Percentiles rank a stretch among this genome's conserved stretches.
Conservation (phyloP, 2,888 invertebrate species). For the Iselma pallidipennis region DNA sequence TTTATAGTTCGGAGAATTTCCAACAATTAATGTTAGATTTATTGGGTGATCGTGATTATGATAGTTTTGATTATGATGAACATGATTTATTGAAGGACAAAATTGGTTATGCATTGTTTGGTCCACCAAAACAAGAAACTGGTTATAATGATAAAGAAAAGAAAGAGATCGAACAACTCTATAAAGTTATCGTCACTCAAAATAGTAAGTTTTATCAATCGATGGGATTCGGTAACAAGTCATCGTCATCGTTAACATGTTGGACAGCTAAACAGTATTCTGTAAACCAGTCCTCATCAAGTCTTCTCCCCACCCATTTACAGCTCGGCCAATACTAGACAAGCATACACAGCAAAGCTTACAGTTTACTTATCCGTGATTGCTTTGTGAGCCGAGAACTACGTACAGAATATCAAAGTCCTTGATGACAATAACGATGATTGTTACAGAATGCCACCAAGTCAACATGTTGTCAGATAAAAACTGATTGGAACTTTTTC, state of each 20-base stretch:
- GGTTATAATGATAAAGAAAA: slow-evolving; percentile 48
- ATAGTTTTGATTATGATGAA: slow-evolving; percentile 59
- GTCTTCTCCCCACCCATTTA: too few relatives aligned
- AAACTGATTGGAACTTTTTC: neutral
- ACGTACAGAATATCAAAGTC: too few relatives aligned
- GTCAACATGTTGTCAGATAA: too few relatives aligned
- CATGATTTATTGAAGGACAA: slow-evolving; percentile 60
- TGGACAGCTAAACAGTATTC: too few relatives aligned
- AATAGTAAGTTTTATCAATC: slow-evolving; percentile 43
- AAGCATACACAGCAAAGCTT: too few relatives aligned
- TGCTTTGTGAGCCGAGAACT: too few relatives aligned
- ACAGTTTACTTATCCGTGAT: neutral
- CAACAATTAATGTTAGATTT: slow-evolving; percentile 64
- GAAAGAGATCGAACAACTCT: slow-evolving; percentile 38
- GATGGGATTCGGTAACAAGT: too few relatives aligned
- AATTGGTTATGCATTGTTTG: slow-evolving; percentile 62
- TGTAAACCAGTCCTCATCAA: too few relatives aligned
- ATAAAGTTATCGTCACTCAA: slow-evolving; percentile 36
- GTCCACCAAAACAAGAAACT: slow-evolving; percentile 57
- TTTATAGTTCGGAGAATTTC: slow-evolving; percentile 43
- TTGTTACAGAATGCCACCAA: too few relatives aligned
- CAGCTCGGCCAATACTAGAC: too few relatives aligned
- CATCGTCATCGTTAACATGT: too few relatives aligned
- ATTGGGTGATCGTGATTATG: slow-evolving; percentile 61
- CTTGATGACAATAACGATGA: too few relatives aligned